Base-by-base conservation (phyloP, 2,113 vertebrate species). In the Cisticola juncidis region DNA sequence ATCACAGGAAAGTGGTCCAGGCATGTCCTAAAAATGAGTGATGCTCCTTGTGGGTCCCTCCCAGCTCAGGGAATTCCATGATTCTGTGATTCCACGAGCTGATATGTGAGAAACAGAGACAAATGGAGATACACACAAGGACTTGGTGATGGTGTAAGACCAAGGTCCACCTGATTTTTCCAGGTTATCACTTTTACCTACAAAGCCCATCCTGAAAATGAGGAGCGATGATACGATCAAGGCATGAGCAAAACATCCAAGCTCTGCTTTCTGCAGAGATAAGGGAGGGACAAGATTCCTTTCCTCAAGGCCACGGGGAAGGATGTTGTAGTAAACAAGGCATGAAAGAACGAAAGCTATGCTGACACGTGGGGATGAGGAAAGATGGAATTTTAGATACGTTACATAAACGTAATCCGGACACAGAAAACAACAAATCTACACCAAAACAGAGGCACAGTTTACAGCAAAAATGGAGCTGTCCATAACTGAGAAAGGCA, bases 251-350 rank as follows among this genome's bases (percentile, higher is more conserved):
- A 65, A 79, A 66, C 3, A 1, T 35, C 24, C 36, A 81, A 90
- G 86, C 91, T 94, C 84, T 93, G 92, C 95, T 86, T 94, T 90
- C 80, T 92, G 76, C 62, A 58, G 25, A 90, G 95, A 94, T 92
- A 97, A 93, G 91, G 54, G 48, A 80, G 48, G 88, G 71, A 10
- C 69, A 54, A 77, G 68, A 93, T 50, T 66, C 64, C 91, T 90
- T 29, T 44, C 42, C 92, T 74, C 92, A 93, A 88, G 95, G 96
- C 95, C 90, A 50, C 45, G 3, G 70, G 65, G 90, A 58, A 94
- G 87, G 72, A 86, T 94, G 92, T 58, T 56, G 85, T 80, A 94
- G 96, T 87, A 95, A 95, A 96, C 92, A 96, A 96, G 91, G 86
- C 91, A 81, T 1, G 56, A 58, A 88, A 81, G 91, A 93, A 92